Conservation (phyloP, 2,888 invertebrate species). For the Caenorhabditis macrosperma region DNA sequence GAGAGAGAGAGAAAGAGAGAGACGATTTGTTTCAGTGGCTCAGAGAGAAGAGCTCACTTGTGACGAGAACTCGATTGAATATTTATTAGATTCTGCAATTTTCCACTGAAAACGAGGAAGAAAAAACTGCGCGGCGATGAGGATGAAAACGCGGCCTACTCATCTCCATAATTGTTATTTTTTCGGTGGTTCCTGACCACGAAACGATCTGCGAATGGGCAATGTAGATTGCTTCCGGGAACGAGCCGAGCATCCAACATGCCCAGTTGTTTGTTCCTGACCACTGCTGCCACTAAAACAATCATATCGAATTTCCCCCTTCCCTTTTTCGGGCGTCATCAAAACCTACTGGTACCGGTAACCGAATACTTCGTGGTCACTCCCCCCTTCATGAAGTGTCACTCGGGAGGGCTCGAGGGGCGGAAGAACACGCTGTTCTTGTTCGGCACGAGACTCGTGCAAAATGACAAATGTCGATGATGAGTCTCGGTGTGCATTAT, state of each 20-base stretch:
- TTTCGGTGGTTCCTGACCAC: background rate
- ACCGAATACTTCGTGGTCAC: constrained; percentile 42
- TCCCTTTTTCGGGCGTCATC: background rate
- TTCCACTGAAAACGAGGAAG: background rate
- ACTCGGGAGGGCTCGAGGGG: constrained; percentile 21
- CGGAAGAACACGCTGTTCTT: constrained; percentile 46
- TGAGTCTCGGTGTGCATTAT: constrained; percentile 44
- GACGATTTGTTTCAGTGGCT: background rate
- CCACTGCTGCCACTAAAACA: constrained; percentile 2
- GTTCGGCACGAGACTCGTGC: background rate
- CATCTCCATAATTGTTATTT: constrained; percentile 18
- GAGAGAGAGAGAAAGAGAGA: background rate
- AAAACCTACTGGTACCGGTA: constrained; percentile 14
- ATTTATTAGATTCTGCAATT: constrained; percentile 35
- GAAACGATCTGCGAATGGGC: background rate
- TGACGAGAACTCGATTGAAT: background rate
- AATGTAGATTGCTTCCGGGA: background rate
- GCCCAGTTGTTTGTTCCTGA: constrained; percentile 36
- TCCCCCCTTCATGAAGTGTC: constrained; percentile 25
- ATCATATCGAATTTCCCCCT: constrained; percentile 25
- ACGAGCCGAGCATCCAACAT: background rate
- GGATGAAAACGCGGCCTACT: background rate
- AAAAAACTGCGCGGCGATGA: background rate
- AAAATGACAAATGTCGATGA: constrained; percentile 51
- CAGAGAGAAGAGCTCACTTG: background rate